phyloP scores from a whole-genome alignment of 2,113 vertebrate genomes.

The Channa maculata region DNA sequence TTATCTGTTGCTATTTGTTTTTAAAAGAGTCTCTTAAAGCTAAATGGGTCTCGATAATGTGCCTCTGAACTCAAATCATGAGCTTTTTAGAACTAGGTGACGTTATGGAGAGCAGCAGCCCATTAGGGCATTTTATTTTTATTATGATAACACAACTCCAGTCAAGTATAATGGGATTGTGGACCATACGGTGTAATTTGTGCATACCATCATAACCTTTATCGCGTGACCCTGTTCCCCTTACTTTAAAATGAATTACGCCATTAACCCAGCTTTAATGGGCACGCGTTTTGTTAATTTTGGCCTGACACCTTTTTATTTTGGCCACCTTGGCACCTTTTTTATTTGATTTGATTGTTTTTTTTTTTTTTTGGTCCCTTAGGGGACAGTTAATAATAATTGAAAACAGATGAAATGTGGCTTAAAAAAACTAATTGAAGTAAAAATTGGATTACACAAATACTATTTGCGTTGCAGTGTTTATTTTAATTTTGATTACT shows the following conservation, averaged over 20 bases:
- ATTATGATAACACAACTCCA: constrained; percentile 7
- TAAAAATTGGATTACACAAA: not conserved
- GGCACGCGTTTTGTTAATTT: too few relatives aligned
- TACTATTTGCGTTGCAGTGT: not conserved
- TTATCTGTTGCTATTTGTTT: not conserved
- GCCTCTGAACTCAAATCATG: constrained; percentile 15
- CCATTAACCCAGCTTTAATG: too few relatives aligned
- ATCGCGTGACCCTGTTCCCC: not conserved
- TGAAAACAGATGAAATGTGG: not conserved
- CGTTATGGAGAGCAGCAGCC: not conserved
- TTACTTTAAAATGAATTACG: not conserved
- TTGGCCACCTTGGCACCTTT: too few relatives aligned
- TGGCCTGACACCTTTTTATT: too few relatives aligned
- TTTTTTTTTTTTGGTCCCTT: not conserved
- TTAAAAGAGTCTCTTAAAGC: not conserved
- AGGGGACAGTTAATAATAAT: not conserved
- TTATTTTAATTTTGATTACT: not conserved
- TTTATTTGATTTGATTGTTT: too few relatives aligned
- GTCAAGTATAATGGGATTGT: constrained; percentile 2
- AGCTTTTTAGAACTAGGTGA: not conserved
- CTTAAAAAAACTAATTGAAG: not conserved
- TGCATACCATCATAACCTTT: not conserved
- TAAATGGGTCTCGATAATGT: constrained; percentile 24
- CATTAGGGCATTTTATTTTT: constrained; percentile 1
- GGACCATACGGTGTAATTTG: not conserved